Conservation (phyloP, 2,888 invertebrate genomes). For the Calameuta idolon region DNA sequence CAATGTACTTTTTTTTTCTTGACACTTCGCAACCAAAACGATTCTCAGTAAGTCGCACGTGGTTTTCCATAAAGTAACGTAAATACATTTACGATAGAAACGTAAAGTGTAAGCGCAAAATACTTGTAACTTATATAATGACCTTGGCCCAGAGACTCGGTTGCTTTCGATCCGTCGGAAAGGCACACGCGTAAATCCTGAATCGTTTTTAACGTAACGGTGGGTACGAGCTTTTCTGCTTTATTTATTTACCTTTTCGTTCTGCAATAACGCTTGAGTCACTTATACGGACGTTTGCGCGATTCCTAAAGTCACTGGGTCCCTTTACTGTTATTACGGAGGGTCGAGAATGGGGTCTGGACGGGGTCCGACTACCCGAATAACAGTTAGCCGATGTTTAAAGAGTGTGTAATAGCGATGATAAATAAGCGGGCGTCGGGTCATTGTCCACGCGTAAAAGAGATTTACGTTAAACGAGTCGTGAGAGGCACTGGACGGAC, state of each 20-base stretch:
- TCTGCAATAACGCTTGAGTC: not conserved
- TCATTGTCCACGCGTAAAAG: conserved; percentile 54
- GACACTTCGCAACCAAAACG: too few species aligned
- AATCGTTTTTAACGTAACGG: not conserved
- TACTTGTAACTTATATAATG: too few species aligned
- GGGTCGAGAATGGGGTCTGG: not conserved
- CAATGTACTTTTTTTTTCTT: too few species aligned
- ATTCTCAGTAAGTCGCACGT: too few species aligned
- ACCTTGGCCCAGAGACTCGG: too few species aligned
- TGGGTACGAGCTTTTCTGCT: not conserved
- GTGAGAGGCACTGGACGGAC: conserved; percentile 17
- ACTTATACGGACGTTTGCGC: not conserved
- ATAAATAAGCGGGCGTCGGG: conserved; percentile 52
- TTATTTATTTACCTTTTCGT: not conserved
- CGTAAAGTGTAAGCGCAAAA: too few species aligned
- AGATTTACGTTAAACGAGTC: conserved; percentile 57
- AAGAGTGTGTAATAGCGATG: conserved; percentile 38
- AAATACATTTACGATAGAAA: too few species aligned
- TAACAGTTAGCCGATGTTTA: conserved; percentile 25
- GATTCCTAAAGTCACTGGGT: not conserved
- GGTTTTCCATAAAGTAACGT: too few species aligned
- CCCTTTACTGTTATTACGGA: not conserved
- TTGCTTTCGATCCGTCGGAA: too few species aligned
- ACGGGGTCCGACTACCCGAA: not conserved
- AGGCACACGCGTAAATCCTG: too few species aligned